Conservation (phyloP, 2,888 invertebrate genomes). For the Esperia sulphurella region DNA sequence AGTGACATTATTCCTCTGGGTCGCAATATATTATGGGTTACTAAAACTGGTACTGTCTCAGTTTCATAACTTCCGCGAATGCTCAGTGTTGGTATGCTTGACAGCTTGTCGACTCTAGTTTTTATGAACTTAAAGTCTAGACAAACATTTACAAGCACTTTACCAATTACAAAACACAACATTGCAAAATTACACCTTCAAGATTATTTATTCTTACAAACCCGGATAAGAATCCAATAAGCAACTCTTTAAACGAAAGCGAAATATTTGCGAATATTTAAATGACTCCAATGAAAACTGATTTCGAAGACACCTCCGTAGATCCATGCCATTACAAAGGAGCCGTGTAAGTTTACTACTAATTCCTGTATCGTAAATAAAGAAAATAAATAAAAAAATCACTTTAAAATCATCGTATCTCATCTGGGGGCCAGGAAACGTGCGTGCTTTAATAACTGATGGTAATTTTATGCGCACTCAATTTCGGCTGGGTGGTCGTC, state of each 20-base stretch:
- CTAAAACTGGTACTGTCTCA: constrained; percentile 8
- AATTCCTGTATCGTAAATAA: constrained; percentile 22
- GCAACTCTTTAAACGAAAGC: background rate
- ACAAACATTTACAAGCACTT: too few species aligned
- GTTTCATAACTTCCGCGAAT: constrained; percentile 38
- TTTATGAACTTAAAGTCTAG: background rate
- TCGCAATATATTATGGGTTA: background rate
- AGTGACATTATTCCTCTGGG: background rate
- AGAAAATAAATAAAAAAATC: constrained; percentile 19
- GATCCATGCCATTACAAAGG: background rate
- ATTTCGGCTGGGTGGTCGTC: constrained; percentile 42
- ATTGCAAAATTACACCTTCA: too few species aligned
- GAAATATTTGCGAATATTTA: background rate
- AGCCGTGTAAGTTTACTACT: constrained; percentile 1
- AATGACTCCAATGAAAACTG: background rate
- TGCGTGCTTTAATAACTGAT: constrained; percentile 44
- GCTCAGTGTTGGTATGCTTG: constrained; percentile 15
- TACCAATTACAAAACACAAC: too few species aligned
- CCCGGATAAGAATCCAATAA: too few species aligned
- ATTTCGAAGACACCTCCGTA: background rate
- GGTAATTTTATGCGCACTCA: constrained; percentile 50
- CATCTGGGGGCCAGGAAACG: constrained; percentile 25
- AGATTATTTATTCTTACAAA: too few species aligned
- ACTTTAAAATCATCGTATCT: constrained; percentile 27
- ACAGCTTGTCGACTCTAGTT: constrained; percentile 37